Percentiles rank a stretch among this genome's conserved stretches.
Evolutionary conservation across 1,140 invertebrate species (phyloP).

Genomic region (Stratiolaelaps scimitus): DNA sequence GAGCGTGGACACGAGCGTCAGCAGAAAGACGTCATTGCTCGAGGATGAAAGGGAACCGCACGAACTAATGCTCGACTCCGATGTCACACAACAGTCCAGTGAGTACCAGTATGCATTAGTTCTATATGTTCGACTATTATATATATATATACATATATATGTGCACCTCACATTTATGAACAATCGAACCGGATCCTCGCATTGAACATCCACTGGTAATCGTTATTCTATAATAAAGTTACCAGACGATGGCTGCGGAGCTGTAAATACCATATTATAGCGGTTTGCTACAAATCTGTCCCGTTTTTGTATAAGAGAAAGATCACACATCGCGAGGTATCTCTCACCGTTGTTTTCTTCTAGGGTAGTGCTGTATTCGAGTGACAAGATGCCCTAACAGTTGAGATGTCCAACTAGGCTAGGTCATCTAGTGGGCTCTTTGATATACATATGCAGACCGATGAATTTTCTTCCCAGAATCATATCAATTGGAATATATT

Average conservation of each 20-base stretch:
- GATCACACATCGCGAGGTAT: too few species aligned
- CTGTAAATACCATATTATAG: neutral
- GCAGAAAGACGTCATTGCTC: conserved; percentile 8
- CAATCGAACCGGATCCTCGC: neutral
- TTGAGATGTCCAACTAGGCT: too few species aligned
- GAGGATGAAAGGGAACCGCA: conserved; percentile 11
- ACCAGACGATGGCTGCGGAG: neutral
- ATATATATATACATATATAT: conserved; percentile 10
- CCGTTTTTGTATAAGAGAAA: too few species aligned
- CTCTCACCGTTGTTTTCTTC: too few species aligned
- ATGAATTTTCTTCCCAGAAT: too few species aligned
- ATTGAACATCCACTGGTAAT: neutral
- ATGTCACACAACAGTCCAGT: conserved; percentile 28
- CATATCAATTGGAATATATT: too few species aligned
- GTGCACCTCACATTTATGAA: neutral
- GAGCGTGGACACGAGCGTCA: conserved; percentile 1
- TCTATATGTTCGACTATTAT: too few species aligned
- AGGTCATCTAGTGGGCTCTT: too few species aligned
- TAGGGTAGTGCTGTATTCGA: too few species aligned
- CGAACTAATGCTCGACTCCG: conserved; percentile 14
- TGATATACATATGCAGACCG: too few species aligned
- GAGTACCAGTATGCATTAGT: too few species aligned
- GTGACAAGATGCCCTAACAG: too few species aligned
- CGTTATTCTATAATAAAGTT: neutral
- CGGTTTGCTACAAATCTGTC: neutral